A percentile compares a stretch with the other conserved stretches of the same genome.
phyloP scores from a whole-genome alignment of 2,888 invertebrate genomes.

The Acronicta psi region DNA sequence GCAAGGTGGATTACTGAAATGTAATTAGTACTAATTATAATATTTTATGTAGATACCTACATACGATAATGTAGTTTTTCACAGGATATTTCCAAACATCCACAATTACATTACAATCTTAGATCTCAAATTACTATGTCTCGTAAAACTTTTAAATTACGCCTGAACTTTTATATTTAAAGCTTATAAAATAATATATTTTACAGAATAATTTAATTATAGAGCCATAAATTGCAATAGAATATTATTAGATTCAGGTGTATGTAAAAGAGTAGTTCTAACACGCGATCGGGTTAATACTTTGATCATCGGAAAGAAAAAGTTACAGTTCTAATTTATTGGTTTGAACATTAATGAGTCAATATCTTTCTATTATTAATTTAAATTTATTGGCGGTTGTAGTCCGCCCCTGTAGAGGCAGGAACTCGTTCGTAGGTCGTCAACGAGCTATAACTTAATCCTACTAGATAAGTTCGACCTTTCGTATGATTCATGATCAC shows the following conservation, averaged over 20 bases:
- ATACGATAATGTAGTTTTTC: not conserved
- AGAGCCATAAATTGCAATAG: constrained; percentile 41
- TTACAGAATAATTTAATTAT: constrained; percentile 41
- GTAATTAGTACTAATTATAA: no score
- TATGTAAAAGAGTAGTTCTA: constrained; percentile 43
- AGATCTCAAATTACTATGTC: constrained; percentile 21
- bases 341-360: constrained; percentile 36
- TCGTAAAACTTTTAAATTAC: constrained; percentile 35
- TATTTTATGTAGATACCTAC: no score
- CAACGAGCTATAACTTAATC: constrained; percentile 79
- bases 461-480: constrained; percentile 59
- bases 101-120: constrained; percentile 35
- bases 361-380: constrained; percentile 47
- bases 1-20: no score
- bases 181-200: constrained; percentile 34
- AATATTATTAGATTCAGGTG: constrained; percentile 48
- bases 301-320: constrained; percentile 60
- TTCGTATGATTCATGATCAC: constrained; percentile 51
- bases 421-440: constrained; percentile 76
- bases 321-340: constrained; percentile 40
- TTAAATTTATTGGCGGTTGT: constrained; percentile 29
- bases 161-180: constrained; percentile 41
- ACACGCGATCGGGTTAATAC: constrained; percentile 60
- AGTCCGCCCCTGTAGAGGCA: constrained; percentile 71
- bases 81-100: constrained; percentile 15